Evolutionary conservation across 2,888 invertebrate genomes (phyloP).

Genomic region (Mesopsocus fuscifrons): DNA sequence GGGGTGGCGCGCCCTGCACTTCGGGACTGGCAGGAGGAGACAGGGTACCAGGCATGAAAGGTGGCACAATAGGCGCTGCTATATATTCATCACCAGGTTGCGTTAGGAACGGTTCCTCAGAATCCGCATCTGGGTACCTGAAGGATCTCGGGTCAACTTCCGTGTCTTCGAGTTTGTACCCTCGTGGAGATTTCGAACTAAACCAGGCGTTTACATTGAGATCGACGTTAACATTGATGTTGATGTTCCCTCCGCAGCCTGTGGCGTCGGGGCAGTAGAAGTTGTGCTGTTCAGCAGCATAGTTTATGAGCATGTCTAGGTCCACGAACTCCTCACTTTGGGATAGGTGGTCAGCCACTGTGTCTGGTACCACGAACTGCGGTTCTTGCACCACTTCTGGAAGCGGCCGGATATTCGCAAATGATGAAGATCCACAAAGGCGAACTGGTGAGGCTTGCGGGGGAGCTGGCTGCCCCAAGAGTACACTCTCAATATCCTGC

Average conservation of each 20-base stretch:
- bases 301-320: slow-evolving; percentile 24
- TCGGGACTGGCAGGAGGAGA: slow-evolving; percentile 26
- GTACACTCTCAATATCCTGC: slow-evolving; percentile 28
- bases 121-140: not conserved
- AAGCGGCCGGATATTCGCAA: slow-evolving; percentile 13
- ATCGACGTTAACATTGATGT: slow-evolving; percentile 10
- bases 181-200: not conserved
- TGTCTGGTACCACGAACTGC: slow-evolving; percentile 11
- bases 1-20: slow-evolving; percentile 13
- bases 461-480: slow-evolving; percentile 23
- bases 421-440: slow-evolving; percentile 18
- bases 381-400: not conserved
- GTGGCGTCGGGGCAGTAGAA: slow-evolving; percentile 17
- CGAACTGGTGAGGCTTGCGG: slow-evolving; percentile 21
- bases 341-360: slow-evolving; percentile 15
- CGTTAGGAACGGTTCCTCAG: not conserved
- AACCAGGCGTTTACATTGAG: slow-evolving; percentile 9
- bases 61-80: not conserved
- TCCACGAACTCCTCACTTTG: slow-evolving; percentile 24
- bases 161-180: not conserved
- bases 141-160: slow-evolving; percentile 1
- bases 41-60: slow-evolving; percentile 3
- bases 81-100: not conserved
- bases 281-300: slow-evolving; percentile 24
- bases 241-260: slow-evolving; percentile 6